Base-by-base conservation (phyloP, 2,797 vertebrate genomes). In the Sebastes nivosus region DNA sequence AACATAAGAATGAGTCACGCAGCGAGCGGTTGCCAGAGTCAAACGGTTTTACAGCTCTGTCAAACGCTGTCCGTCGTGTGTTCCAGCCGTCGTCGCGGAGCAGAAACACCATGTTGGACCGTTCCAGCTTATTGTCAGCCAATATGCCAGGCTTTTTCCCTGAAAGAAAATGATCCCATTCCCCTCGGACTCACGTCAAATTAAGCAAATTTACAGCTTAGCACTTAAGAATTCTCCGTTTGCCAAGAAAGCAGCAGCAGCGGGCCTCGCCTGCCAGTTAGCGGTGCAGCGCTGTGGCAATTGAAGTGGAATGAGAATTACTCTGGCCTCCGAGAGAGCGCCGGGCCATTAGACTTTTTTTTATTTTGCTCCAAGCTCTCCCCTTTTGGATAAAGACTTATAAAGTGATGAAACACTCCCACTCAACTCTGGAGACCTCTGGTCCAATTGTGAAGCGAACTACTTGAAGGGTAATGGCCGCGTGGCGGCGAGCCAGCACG, bases 201-300 rank as follows among this genome's bases (percentile, higher is more conserved):
- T 96, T 95, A 96, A 94, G 93, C 94, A 94, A 95, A 96, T 95
- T 95, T 96, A 96, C 94, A 94, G 94, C 94, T 94, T 92, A 93
- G 93, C 95, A 95, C 95, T 96, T 95, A 94, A 94, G 94, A 94
- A 94, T 93, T 95, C 93, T 83, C 89, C 65, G 76, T 94, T 93
- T 95, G 96, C 94, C 95, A 95, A 94, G 94, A 95, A 95, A 91
- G 87, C 87, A 86, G 92, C 82, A 22, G 80, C 82, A 22, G 86
- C 74, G 82, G 92, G 88, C 88, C 88, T 91, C 65, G 76, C 88
- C 77, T 86, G 86, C 87, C 84, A 90, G 88, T 84, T 88, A 76
- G 82, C 65, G 46, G 80, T 24, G 80, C 85, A 65, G 84, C 61
- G 30, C 87, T 83, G 91, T 84, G 90, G 88, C 81, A 80, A 84